Percentiles rank a stretch among this genome's conserved stretches.
phyloP scores from a whole-genome alignment of 2,888 invertebrate genomes.

The Macaria notata region DNA sequence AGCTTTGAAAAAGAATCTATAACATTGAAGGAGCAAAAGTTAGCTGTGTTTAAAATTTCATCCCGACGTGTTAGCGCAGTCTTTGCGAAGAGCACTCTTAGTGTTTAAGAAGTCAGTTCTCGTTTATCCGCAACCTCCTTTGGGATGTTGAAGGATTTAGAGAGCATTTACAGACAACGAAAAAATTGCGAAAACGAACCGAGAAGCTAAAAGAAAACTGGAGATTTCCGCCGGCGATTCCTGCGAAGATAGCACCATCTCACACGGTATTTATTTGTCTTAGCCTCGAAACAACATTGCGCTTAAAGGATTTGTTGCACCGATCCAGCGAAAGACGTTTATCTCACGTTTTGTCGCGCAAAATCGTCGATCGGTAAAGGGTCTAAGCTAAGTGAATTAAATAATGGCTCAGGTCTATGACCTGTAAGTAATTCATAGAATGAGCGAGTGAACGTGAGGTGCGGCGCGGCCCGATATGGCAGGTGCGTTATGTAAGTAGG shows the following conservation, averaged over 20 bases:
- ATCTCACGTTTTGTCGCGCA: conserved; percentile 30
- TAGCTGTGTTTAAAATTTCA: conserved; percentile 62
- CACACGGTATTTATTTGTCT: conserved; percentile 54
- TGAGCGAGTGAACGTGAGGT: conserved; percentile 76
- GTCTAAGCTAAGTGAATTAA: conserved; percentile 54
- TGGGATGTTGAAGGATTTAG: conserved; percentile 63
- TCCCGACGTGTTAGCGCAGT: conserved; percentile 54
- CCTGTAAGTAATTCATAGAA: conserved; percentile 80
- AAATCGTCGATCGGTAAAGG: conserved; percentile 48
- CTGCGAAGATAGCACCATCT: conserved; percentile 43
- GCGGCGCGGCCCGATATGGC: conserved; percentile 76
- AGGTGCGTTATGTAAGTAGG: conserved; percentile 79
- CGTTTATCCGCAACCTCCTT: conserved; percentile 54
- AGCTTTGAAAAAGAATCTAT: not conserved
- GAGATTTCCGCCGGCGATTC: conserved; percentile 52
- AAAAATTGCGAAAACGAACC: conserved; percentile 45
- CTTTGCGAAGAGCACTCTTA: conserved; percentile 52
- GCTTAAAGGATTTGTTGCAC: conserved; percentile 28
- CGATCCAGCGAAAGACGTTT: conserved; percentile 21
- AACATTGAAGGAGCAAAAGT: conserved; percentile 28
- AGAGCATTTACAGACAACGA: conserved; percentile 56
- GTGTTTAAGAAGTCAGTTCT: conserved; percentile 63
- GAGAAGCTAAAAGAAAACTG: conserved; percentile 41
- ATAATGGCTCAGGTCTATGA: conserved; percentile 76
- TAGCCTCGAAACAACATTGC: conserved; percentile 35